Conservation (phyloP, 2,797 vertebrate genomes). For the Echeneis naucrates region DNA sequence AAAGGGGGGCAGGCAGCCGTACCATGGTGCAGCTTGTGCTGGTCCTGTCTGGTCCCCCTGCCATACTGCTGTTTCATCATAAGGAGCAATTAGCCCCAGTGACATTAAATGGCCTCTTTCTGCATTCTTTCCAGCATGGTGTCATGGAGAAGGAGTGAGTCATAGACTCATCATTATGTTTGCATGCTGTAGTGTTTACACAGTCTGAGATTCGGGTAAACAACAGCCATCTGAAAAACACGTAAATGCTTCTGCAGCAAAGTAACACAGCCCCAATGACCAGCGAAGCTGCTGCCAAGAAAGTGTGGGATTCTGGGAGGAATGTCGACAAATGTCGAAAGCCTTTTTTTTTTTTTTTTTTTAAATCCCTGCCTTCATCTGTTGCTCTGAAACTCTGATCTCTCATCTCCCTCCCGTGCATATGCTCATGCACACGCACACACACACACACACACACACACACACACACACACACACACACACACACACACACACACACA, state of each 20-base stretch:
- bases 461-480: no score
- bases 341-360: no score
- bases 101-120: conserved; percentile 51
- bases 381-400: not conserved
- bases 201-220: conserved; percentile 55
- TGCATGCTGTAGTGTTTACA: conserved; percentile 68
- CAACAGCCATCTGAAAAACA: conserved; percentile 47
- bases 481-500: no score
- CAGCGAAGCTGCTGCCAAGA: conserved; percentile 50
- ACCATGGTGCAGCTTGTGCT: conserved; percentile 13
- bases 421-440: not conserved
- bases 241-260: conserved; percentile 12
- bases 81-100: conserved; percentile 52
- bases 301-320: conserved; percentile 43
- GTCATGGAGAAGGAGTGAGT: conserved; percentile 66
- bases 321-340: conserved; percentile 55
- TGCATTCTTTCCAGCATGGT: conserved; percentile 76
- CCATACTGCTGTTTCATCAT: conserved; percentile 42
- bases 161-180: conserved; percentile 61
- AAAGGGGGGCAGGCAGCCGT: conserved; percentile 34
- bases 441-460: not conserved
- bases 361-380: conserved; percentile 24
- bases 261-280: conserved; percentile 12
- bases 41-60: conserved; percentile 16
- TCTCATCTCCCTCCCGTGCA: conserved; percentile 7